Conservation (phyloP, 2,888 invertebrate species). For the Torymus auratus region DNA sequence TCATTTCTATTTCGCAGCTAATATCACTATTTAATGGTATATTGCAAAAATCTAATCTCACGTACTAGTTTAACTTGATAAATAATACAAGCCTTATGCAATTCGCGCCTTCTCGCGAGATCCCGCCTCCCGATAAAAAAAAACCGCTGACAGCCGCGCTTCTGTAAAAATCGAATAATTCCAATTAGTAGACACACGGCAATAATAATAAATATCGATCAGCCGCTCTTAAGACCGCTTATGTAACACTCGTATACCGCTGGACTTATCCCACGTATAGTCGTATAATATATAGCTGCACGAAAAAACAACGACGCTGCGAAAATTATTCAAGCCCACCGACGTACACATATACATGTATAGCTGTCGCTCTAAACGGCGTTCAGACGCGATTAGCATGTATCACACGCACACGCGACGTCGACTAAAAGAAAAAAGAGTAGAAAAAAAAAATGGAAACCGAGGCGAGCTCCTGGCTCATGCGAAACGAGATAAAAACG, state of each 20-base stretch:
- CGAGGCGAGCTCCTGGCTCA: slow-evolving; percentile 3
- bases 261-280: neutral
- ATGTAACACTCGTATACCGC: neutral
- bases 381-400: slow-evolving; percentile 1
- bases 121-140: neutral
- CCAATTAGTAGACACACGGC: slow-evolving; percentile 4
- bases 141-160: neutral
- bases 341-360: neutral
- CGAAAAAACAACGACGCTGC: neutral
- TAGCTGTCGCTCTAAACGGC: slow-evolving; percentile 20
- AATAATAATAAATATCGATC: slow-evolving; percentile 32
- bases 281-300: too few species aligned
- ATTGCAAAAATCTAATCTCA: too few species aligned
- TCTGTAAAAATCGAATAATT: slow-evolving; percentile 16
- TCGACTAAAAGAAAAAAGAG: too few species aligned
- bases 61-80: too few species aligned
- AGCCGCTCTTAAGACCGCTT: neutral
- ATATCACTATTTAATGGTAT: too few species aligned
- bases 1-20: too few species aligned
- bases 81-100: too few species aligned
- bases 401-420: too few species aligned
- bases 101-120: too few species aligned
- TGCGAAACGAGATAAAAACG: neutral
- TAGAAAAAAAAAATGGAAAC: neutral
- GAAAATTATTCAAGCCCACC: slow-evolving; percentile 22